Conservation (phyloP, 1,140 invertebrate genomes). For the Ganaspis sp. region DNA sequence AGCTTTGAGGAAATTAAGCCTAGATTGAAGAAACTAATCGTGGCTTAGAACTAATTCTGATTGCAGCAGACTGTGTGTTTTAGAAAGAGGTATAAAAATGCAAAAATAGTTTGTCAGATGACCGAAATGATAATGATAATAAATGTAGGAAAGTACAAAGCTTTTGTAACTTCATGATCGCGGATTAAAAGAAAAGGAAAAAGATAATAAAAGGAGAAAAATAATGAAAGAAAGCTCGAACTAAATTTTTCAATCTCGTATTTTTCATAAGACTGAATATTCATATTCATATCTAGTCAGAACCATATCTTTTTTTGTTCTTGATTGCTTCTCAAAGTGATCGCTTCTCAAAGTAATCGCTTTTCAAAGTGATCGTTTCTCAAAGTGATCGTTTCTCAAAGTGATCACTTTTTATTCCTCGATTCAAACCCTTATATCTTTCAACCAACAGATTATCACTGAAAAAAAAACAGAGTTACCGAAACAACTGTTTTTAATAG, state of each 20-base stretch:
- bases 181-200: no score
- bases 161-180: no score
- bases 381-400: not conserved
- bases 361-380: no score
- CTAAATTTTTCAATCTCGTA: not conserved
- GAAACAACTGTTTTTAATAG: no score
- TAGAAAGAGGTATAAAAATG: not conserved
- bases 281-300: not conserved
- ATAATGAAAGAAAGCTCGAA: no score
- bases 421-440: not conserved
- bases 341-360: no score
- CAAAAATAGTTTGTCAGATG: not conserved
- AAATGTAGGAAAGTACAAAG: not conserved
- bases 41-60: not conserved
- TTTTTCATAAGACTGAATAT: not conserved
- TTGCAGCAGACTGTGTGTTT: not conserved
- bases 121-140: not conserved
- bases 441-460: no score
- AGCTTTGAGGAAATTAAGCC: not conserved
- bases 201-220: no score
- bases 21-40: not conserved
- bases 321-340: not conserved
- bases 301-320: constrained; percentile 11
- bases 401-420: constrained; percentile 1
- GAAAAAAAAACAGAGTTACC: no score